Percentiles rank a stretch among this genome's conserved stretches.
Conservation (phyloP, 2,888 invertebrate genomes). For the Xanthorhoe designata region DNA sequence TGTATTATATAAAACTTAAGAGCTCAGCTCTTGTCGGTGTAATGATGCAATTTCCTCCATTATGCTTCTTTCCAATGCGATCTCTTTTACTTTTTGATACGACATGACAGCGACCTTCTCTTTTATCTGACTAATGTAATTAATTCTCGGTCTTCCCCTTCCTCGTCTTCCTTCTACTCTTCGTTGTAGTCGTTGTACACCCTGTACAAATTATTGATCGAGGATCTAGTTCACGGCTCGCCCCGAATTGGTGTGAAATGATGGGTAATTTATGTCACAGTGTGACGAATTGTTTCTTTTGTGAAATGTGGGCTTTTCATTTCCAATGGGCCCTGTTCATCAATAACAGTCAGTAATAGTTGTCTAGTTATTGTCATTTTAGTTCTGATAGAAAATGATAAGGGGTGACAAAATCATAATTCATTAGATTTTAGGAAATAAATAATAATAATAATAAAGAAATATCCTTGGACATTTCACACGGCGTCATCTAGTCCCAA, state of each 20-base stretch:
- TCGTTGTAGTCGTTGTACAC: background rate
- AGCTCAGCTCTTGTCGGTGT: too few relatives aligned
- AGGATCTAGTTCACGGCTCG: constrained; percentile 44
- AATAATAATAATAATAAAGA: too few relatives aligned
- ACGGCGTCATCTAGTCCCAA: too few relatives aligned
- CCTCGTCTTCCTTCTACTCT: too few relatives aligned
- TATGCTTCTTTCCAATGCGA: too few relatives aligned
- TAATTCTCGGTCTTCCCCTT: too few relatives aligned
- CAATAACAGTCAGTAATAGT: constrained; percentile 43
- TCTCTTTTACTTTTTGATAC: too few relatives aligned
- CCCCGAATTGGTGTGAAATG: constrained; percentile 53
- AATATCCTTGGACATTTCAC: too few relatives aligned
- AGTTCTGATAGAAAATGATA: background rate
- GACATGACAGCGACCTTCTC: too few relatives aligned
- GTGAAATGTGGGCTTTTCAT: constrained; percentile 51
- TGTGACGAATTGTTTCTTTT: constrained; percentile 54
- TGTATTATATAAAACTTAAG: too few relatives aligned
- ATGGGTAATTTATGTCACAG: constrained; percentile 62
- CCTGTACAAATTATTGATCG: constrained; percentile 36
- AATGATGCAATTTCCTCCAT: too few relatives aligned
- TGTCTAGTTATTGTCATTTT: constrained; percentile 32
- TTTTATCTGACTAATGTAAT: too few relatives aligned
- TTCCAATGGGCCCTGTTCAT: constrained; percentile 37
- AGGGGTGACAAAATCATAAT: background rate
- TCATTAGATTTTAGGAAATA: background rate